Evolutionary conservation across 2,113 vertebrate species (phyloP).

Genomic region (Muntiacus reevesi): DNA sequence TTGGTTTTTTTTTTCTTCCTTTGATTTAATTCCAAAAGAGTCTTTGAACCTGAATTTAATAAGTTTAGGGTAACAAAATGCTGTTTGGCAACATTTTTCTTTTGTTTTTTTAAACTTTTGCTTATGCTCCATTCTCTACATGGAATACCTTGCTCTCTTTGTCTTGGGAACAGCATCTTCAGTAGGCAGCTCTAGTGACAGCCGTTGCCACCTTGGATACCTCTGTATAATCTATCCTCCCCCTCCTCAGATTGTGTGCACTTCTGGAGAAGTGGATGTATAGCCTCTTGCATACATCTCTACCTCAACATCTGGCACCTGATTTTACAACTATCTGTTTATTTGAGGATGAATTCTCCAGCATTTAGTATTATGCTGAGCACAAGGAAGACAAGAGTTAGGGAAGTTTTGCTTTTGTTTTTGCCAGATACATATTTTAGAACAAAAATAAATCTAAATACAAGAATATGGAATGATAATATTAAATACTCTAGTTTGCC

Average conservation of each 20-base stretch:
- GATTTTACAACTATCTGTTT: background rate
- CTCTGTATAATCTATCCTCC: background rate
- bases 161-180: background rate
- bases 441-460: background rate
- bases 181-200: background rate
- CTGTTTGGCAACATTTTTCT: background rate
- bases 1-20: background rate
- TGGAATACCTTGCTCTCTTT: background rate
- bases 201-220: fast-evolving
- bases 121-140: background rate
- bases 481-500: background rate
- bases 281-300: background rate
- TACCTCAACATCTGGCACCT: background rate
- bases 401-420: background rate
- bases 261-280: background rate
- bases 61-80: background rate
- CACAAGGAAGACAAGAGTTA: background rate
- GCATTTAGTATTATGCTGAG: background rate
- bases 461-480: background rate
- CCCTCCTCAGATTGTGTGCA: background rate
- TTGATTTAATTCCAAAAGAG: background rate
- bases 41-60: background rate
- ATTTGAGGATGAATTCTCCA: background rate
- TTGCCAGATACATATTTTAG: background rate
- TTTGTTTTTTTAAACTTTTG: background rate